Percentiles rank a stretch among this genome's conserved stretches.
Conservation (phyloP, 2,888 invertebrate species). For the Balanococcus diminutus region DNA sequence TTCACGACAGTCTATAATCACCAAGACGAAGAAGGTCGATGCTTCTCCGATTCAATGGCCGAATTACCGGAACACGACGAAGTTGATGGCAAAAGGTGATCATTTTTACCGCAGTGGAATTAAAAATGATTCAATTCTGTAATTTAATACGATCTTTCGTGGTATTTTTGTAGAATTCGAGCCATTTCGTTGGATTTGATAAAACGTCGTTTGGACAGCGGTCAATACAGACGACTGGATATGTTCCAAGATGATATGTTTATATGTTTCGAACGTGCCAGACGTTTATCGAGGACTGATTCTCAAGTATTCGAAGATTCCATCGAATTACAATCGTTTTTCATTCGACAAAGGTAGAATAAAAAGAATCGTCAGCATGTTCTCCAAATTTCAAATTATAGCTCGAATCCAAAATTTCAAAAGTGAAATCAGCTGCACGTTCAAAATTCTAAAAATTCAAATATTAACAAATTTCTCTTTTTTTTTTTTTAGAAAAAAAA, state of each 20-base stretch:
- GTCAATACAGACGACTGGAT: conserved; percentile 90
- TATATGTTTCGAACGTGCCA: conserved; percentile 84
- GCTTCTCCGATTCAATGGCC: conserved; percentile 94
- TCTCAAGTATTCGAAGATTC: conserved; percentile 96
- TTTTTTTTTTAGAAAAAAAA: no score
- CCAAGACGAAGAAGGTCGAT: conserved; percentile 92
- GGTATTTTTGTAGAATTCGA: conserved; percentile 69
- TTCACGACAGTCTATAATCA: conserved; percentile 95
- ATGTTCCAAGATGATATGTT: conserved; percentile 97
- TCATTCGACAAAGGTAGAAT: conserved; percentile 68
- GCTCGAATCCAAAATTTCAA: no score
- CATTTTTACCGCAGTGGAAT: no score
- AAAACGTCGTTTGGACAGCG: conserved; percentile 88
- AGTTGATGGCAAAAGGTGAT: conserved; percentile 70
- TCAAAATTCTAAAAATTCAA: no score
- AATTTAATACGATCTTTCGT: not conserved
- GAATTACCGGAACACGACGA: conserved; percentile 90
- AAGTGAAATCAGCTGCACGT: no score
- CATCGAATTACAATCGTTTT: conserved; percentile 88
- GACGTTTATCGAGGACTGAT: conserved; percentile 86
- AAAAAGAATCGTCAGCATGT: not conserved
- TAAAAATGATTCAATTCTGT: no score
- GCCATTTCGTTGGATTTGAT: conserved; percentile 91
- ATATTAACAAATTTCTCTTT: no score
- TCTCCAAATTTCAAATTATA: no score